Percentiles rank a stretch among this genome's conserved stretches.
phyloP scores from a whole-genome alignment of 2,113 vertebrate species.

The Anhinga anhinga region DNA sequence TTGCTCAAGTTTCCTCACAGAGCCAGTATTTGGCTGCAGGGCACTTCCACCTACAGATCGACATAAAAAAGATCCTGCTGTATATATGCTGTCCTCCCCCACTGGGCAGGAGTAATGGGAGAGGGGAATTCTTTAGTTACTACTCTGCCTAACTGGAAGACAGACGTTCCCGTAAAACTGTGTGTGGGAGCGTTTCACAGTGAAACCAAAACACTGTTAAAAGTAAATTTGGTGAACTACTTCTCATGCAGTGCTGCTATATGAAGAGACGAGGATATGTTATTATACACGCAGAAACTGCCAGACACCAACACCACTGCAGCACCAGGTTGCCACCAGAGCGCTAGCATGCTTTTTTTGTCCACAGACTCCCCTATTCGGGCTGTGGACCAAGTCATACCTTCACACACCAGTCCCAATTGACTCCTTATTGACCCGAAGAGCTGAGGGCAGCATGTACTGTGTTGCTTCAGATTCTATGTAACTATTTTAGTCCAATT shows the following conservation, averaged over 20 bases:
- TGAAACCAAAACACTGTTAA: conserved; percentile 62
- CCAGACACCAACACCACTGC: conserved; percentile 1
- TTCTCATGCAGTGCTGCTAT: conserved; percentile 38
- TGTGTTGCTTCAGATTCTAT: not conserved
- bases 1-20: conserved; percentile 50
- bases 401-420: not conserved
- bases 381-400: not conserved
- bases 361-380: not conserved
- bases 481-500: not conserved
- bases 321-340: not conserved
- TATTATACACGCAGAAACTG: not conserved
- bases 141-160: conserved; percentile 41
- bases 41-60: conserved; percentile 61
- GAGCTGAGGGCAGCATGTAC: not conserved
- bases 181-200: conserved; percentile 68
- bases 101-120: conserved; percentile 53
- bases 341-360: not conserved
- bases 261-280: not conserved
- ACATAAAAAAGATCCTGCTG: conserved; percentile 51
- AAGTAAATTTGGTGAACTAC: conserved; percentile 62
- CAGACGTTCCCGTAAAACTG: conserved; percentile 46
- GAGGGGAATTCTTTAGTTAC: conserved; percentile 60
- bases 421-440: not conserved
- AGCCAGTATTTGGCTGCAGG: conserved; percentile 51
- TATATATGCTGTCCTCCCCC: conserved; percentile 61